These are phyloP conservation scores for Otolemur crassicaudatus DNA, from an alignment of 2,797 vertebrate species.

Conservation along the genomic window DNA sequence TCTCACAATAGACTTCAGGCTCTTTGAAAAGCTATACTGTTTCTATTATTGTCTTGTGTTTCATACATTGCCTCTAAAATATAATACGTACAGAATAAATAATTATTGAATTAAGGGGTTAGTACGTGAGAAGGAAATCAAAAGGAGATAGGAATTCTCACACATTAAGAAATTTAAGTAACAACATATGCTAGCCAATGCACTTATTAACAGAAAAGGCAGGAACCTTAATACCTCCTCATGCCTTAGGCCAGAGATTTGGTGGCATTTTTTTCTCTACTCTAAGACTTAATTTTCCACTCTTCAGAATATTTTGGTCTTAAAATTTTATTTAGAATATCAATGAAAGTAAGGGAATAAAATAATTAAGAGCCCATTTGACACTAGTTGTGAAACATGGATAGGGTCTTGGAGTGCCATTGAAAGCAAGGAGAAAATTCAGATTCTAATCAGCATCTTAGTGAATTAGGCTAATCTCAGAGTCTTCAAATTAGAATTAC, in stretches of 20 bases:
- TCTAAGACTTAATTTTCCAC: neutral
- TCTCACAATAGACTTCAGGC: neutral
- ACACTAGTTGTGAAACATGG: neutral
- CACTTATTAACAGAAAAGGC: neutral
- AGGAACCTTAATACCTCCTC: neutral
- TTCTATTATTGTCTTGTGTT: neutral
- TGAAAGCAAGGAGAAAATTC: neutral
- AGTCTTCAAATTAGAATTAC: neutral
- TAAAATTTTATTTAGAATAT: neutral
- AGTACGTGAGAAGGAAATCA: neutral
- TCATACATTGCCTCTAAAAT: neutral
- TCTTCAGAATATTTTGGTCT: neutral
- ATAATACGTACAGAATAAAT: neutral
- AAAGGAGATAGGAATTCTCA: neutral
- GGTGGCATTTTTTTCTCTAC: neutral
- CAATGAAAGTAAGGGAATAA: neutral
- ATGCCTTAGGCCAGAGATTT: neutral
- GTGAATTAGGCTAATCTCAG: neutral
- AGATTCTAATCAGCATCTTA: neutral
- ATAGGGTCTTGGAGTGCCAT: neutral
- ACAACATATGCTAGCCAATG: no score
- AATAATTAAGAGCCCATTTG: neutral
- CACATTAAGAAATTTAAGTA: neutral
- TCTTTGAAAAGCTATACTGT: neutral
- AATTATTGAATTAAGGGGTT: neutral